A percentile compares a stretch with the other conserved stretches of the same genome.
phyloP scores from a whole-genome alignment of 2,113 vertebrate genomes.

The Vulpes ferrilata region DNA sequence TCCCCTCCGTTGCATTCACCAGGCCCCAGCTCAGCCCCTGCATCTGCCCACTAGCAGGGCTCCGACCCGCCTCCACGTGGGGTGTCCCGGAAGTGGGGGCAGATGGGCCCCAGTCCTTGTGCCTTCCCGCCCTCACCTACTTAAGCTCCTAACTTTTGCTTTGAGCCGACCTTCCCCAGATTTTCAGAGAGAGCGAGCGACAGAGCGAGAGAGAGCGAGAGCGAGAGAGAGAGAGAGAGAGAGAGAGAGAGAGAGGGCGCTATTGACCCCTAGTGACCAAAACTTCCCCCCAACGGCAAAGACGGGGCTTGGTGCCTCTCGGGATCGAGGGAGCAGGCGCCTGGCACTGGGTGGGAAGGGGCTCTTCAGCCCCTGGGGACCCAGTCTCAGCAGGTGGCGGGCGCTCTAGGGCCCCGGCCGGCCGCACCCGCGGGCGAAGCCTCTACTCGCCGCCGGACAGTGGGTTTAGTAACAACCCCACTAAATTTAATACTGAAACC shows the following conservation, averaged over 20 bases:
- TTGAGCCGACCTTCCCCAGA: not conserved
- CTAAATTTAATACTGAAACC: not conserved
- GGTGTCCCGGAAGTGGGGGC: not conserved
- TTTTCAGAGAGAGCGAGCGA: not conserved
- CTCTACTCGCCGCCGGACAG: no score
- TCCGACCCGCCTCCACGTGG: rapidly evolving
- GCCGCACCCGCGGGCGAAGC: no score
- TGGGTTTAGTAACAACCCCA: rapidly evolving
- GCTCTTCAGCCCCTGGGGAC: no score
- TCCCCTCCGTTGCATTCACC: not conserved
- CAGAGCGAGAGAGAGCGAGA: no score
- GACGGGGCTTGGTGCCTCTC: not conserved
- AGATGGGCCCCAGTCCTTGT: not conserved
- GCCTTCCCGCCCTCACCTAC: not conserved
- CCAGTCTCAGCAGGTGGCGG: not conserved
- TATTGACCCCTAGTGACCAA: not conserved
- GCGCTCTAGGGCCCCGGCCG: rapidly evolving
- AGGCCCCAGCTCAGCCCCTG: rapidly evolving
- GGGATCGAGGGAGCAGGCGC: no score
- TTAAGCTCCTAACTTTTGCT: not conserved
- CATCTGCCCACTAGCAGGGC: not conserved
- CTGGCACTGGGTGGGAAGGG: rapidly evolving
- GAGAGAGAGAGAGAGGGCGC: not conserved
- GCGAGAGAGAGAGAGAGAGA: no score
- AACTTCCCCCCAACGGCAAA: rapidly evolving